Conservation (phyloP, 2,113 vertebrate species). For the Brienomyrus brachyistius region DNA sequence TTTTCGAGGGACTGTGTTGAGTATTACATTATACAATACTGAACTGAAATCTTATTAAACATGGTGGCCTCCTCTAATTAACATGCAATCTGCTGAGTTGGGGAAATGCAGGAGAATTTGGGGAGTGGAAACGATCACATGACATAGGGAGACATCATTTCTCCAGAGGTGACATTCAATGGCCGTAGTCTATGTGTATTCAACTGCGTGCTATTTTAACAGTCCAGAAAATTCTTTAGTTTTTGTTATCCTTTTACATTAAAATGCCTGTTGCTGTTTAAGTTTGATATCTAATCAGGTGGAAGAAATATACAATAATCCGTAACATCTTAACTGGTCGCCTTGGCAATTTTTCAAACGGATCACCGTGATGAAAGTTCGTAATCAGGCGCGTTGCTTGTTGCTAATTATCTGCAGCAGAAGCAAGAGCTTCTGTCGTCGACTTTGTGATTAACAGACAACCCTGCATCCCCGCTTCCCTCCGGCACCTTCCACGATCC, state of each 20-base stretch:
- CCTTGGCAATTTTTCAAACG: conserved; percentile 97
- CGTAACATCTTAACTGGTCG: conserved; percentile 85
- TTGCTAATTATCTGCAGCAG: conserved; percentile 99
- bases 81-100: not conserved
- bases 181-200: not conserved
- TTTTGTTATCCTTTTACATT: conserved; percentile 72
- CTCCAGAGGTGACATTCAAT: not conserved
- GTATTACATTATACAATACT: not conserved
- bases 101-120: not conserved
- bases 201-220: conserved; percentile 78
- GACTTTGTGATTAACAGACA: conserved; percentile 43
- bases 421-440: conserved; percentile 69
- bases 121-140: not conserved
- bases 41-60: not conserved
- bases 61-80: not conserved
- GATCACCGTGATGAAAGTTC: conserved; percentile 97
- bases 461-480: conserved; percentile 36
- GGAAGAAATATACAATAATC: conserved; percentile 87
- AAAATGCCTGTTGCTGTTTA: conserved; percentile 80
- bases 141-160: not conserved
- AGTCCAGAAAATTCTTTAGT: conserved; percentile 69
- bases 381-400: conserved; percentile 99
- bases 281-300: conserved; percentile 92
- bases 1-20: not conserved
- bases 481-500: conserved; percentile 36